phyloP scores from a whole-genome alignment of 2,888 invertebrate genomes.

The Caprella mutica region DNA sequence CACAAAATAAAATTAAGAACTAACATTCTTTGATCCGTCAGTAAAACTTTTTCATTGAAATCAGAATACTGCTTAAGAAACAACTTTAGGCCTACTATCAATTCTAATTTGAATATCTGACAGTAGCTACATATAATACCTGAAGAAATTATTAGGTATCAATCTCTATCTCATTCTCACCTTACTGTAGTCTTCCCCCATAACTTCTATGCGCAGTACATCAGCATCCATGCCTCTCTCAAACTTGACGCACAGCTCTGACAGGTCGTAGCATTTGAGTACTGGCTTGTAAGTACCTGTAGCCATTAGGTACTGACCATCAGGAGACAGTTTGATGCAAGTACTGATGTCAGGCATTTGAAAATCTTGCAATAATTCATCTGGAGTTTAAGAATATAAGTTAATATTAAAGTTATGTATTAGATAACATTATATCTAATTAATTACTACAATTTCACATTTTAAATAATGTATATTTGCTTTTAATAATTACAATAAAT shows the following conservation, averaged over 20 bases:
- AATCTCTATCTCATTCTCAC: slow-evolving; percentile 43
- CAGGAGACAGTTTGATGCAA: slow-evolving; percentile 68
- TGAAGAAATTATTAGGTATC: background rate
- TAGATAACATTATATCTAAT: no score
- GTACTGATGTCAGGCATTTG: slow-evolving; percentile 94
- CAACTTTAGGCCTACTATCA: no score
- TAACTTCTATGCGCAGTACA: slow-evolving; percentile 78
- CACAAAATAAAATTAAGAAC: no score
- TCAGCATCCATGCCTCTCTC: slow-evolving; percentile 95
- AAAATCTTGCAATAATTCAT: slow-evolving; percentile 73
- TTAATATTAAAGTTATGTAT: no score
- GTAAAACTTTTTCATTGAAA: no score
- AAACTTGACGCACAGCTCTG: slow-evolving; percentile 91
- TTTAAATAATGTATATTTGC: no score
- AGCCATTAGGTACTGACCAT: slow-evolving; percentile 82
- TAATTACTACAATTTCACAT: no score
- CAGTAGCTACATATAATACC: slow-evolving; percentile 24
- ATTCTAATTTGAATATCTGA: no score
- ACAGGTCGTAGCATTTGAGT: slow-evolving; percentile 89
- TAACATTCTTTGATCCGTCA: no score
- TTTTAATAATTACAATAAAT: no score
- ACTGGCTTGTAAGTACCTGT: slow-evolving; percentile 94
- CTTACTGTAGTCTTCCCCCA: slow-evolving; percentile 95
- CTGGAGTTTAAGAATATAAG: no score
- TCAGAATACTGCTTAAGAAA: no score